These are phyloP conservation scores for Poeciliopsis infans DNA, from an alignment of 2,797 vertebrate species.

Conservation along the genomic window DNA sequence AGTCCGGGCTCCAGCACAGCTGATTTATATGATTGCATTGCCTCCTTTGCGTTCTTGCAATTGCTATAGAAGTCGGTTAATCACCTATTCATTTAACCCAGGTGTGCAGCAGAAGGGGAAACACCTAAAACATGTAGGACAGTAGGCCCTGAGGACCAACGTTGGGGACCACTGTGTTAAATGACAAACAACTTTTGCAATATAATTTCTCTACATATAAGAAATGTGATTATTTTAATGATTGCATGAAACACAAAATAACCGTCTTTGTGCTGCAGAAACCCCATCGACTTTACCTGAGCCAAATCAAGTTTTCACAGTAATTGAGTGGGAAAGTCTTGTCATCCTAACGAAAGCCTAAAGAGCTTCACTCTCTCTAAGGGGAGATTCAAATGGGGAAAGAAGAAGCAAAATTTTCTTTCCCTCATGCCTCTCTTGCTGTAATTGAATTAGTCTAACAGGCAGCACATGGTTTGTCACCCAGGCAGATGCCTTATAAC, in stretches of 20 bases:
- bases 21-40: too few relatives aligned
- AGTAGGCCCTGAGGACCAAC: too few relatives aligned
- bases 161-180: too few relatives aligned
- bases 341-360: slow-evolving; percentile 26
- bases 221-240: neutral
- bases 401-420: slow-evolving; percentile 45
- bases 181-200: neutral
- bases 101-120: too few relatives aligned
- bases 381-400: slow-evolving; percentile 17
- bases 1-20: too few relatives aligned
- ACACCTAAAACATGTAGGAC: too few relatives aligned
- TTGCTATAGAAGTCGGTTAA: too few relatives aligned
- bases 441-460: slow-evolving; percentile 81
- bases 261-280: slow-evolving; percentile 16
- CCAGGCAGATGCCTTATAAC: slow-evolving; percentile 81
- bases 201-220: neutral
- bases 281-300: slow-evolving; percentile 36
- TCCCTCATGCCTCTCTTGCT: slow-evolving; percentile 60
- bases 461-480: slow-evolving; percentile 78
- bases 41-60: too few relatives aligned
- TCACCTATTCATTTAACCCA: too few relatives aligned
- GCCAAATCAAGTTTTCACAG: slow-evolving; percentile 34
- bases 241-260: slow-evolving; percentile 2
- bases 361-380: slow-evolving; percentile 38
- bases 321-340: slow-evolving; percentile 9